Conservation (phyloP, 2,113 vertebrate species). For the Merops nubicus region DNA sequence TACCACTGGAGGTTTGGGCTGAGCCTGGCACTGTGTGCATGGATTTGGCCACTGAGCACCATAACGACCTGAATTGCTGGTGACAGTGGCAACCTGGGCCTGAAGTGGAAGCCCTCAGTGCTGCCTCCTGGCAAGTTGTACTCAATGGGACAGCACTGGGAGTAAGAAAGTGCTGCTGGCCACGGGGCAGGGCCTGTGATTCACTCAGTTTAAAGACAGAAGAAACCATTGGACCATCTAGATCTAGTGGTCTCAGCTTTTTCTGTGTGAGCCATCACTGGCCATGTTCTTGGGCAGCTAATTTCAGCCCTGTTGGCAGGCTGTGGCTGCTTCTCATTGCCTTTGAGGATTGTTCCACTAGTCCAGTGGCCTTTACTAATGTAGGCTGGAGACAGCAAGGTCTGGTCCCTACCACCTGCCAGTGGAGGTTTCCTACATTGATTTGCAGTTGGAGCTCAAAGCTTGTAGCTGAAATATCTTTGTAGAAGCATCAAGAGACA, state of each 20-base stretch:
- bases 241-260: not conserved
- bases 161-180: not conserved
- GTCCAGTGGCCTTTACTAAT: not conserved
- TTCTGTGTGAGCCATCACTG: not conserved
- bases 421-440: not conserved
- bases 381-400: not conserved
- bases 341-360: not conserved
- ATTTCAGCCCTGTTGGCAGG: not conserved
- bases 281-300: not conserved
- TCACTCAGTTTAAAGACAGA: not conserved
- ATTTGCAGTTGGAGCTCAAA: not conserved
- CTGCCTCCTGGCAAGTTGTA: not conserved
- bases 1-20: not conserved
- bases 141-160: not conserved
- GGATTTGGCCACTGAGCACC: not conserved
- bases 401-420: not conserved
- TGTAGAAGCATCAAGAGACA: not conserved
- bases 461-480: not conserved
- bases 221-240: not conserved
- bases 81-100: not conserved
- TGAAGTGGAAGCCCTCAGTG: rapidly evolving
- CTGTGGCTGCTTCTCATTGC: not conserved
- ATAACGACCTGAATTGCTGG: not conserved
- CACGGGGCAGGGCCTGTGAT: not conserved
- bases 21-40: not conserved